Conservation (phyloP, 2,888 invertebrate genomes). For the Clitarchus hookeri region DNA sequence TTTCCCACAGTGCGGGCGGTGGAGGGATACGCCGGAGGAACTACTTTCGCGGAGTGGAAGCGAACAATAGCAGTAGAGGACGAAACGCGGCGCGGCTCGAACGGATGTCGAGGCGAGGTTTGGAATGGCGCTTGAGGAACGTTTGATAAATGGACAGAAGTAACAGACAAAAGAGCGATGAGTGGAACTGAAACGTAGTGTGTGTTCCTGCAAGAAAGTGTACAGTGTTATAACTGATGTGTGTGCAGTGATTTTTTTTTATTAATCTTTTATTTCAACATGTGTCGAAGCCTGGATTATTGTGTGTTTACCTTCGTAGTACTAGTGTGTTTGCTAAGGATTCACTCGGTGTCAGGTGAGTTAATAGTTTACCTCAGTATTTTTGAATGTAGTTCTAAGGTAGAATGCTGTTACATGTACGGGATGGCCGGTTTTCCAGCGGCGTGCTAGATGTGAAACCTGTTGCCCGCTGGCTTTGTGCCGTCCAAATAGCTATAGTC, state of each 20-base stretch:
- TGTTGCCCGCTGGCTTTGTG: too few relatives aligned
- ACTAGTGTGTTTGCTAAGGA: slow-evolving; percentile 33
- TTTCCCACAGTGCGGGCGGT: slow-evolving; percentile 43
- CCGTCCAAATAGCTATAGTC: too few relatives aligned
- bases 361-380: neutral
- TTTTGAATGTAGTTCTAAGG: neutral
- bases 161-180: slow-evolving; percentile 20
- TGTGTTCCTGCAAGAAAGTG: slow-evolving; percentile 33
- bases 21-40: slow-evolving; percentile 51
- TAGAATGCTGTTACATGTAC: too few relatives aligned
- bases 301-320: slow-evolving; percentile 34
- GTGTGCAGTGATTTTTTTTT: slow-evolving; percentile 29
- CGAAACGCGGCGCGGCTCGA: slow-evolving; percentile 29
- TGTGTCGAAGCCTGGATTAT: slow-evolving; percentile 38
- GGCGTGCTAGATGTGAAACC: too few relatives aligned
- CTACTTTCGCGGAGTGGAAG: slow-evolving; percentile 55
- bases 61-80: slow-evolving; percentile 52
- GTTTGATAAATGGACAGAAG: slow-evolving; percentile 21
- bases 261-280: slow-evolving; percentile 31
- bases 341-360: slow-evolving; percentile 34
- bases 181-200: slow-evolving; percentile 22
- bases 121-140: neutral
- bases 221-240: slow-evolving; percentile 36
- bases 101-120: neutral
- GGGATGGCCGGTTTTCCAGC: too few relatives aligned